Evolutionary conservation across 1,140 invertebrate species (phyloP), one percentile per base, ranked within the genome.

Genomic region (Pogonomyrmex californicus): DNA sequence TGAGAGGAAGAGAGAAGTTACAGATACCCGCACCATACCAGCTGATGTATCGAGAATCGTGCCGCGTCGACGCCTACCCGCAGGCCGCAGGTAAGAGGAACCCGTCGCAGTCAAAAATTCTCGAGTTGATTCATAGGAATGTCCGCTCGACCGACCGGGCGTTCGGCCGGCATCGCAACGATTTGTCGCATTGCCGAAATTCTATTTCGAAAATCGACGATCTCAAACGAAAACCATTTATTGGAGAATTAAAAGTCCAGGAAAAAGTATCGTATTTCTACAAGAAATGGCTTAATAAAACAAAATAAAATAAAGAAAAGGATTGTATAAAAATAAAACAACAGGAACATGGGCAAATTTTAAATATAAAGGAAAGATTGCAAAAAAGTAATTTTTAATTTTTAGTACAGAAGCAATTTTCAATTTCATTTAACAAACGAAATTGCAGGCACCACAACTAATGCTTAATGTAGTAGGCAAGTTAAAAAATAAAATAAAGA

Each of bases 11-110:
- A 54, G 79, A 85, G 76, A 76, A 88, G 89, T 90, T 90, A 86
- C 89, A 90, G 88, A 86, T 90, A 90, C 49, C 47, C 79, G 54
- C 49, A n/a, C n/a, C n/a, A n/a, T n/a, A 88, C 87, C 90, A 91
- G 89, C 90, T 91, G 90, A 91, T 87, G 81, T 91, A 91, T 91
- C 89, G 89, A 89, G 85, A 89, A 91, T 87, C 91, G 88, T 90
- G 92, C 87, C 86, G 83, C 73, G 88, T 92, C 87, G 83, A 87
- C 87, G 79, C 81, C 83, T 87, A 79, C 76, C 83, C 85, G 49
- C 87, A 91, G 60, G 88, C 71, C 90, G 12, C 90, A 88, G 85
- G 88, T 91, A 91, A 91, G 87, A 89, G 85, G 85, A 91, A 88
- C 90, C 89, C 88, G 71, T 87, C 47, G 81, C 76, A 65, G 76